phyloP scores from a whole-genome alignment of 2,797 vertebrate genomes.

The Girardinus metallicus region DNA sequence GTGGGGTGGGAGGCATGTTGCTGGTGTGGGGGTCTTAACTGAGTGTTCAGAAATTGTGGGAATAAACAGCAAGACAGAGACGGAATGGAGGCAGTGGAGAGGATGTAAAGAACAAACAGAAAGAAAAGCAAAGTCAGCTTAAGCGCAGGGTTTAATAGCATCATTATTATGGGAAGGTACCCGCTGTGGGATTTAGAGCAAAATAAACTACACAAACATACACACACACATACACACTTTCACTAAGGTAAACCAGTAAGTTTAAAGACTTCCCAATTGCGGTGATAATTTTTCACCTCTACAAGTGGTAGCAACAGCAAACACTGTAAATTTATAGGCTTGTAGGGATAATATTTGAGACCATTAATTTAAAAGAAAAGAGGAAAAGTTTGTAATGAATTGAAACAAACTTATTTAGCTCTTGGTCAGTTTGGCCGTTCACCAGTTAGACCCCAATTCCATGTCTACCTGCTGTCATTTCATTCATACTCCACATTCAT shows the following conservation, averaged over 20 bases:
- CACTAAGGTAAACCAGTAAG: constrained; percentile 54
- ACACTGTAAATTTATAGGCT: background rate
- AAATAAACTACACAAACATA: constrained; percentile 22
- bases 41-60: constrained; percentile 20
- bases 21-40: constrained; percentile 29
- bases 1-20: constrained; percentile 39
- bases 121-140: constrained; percentile 87
- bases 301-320: background rate
- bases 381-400: background rate
- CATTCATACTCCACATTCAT: background rate
- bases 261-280: constrained; percentile 36
- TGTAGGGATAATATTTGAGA: background rate
- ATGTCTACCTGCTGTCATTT: background rate
- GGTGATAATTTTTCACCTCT: background rate
- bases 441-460: background rate
- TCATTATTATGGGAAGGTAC: constrained; percentile 82
- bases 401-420: background rate
- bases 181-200: constrained; percentile 64
- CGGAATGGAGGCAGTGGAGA: background rate
- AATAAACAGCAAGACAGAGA: constrained; percentile 25
- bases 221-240: constrained; percentile 28
- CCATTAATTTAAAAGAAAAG: background rate
- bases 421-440: background rate
- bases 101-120: constrained; percentile 39
- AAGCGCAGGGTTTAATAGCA: constrained; percentile 87